Evolutionary conservation across 2,888 invertebrate species (phyloP), one percentile per base, ranked within the genome.

Genomic region (Panopea generosa): DNA sequence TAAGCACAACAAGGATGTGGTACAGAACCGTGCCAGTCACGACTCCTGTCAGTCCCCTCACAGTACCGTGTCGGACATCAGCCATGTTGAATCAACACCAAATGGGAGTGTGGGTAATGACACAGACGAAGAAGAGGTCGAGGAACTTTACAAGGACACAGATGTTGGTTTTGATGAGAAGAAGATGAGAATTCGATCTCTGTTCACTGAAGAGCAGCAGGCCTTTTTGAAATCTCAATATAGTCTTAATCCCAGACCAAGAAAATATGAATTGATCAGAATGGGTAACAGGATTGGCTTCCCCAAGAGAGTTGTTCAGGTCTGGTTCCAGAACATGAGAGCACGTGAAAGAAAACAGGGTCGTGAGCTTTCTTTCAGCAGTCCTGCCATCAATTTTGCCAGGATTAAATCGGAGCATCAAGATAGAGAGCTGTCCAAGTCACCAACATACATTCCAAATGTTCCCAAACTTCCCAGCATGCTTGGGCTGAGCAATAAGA

Each of bases 271-370:
- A 91, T 95, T 99, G 86, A 96, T 96, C 61, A 95, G 96, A 91
- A 97, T 99, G 86, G 98, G 90, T 11, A 86, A 86, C 29, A 98
- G 98, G 93, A 98, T 99, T 52, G 98, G 98, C 65, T 94, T 99
- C 78, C 97, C 98, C 92, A 99, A 99, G 93, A 95, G 98, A 85
- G 99, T 99, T 59, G 98, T 99, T 71, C 99, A 99, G 94, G 98
- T 98, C 77, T 98, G 98, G 98, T 98, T 98, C 94, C 98, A 98
- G 93, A 98, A 98, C 92, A 97, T 98, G 67, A 94, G 98, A 87
- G 93, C 93, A 4, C 89, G 94, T 87, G 98, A 98, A 93, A 95
- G 98, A 18, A 81, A 84, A 61, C 84, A 84, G 40, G 90, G 90
- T 24, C 86, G 86, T 56, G 83, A 87, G 49, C 83, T 89, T 20